Evolutionary conservation across 2,113 vertebrate genomes (phyloP).

Genomic region (Hippoglossus stenolepis): DNA sequence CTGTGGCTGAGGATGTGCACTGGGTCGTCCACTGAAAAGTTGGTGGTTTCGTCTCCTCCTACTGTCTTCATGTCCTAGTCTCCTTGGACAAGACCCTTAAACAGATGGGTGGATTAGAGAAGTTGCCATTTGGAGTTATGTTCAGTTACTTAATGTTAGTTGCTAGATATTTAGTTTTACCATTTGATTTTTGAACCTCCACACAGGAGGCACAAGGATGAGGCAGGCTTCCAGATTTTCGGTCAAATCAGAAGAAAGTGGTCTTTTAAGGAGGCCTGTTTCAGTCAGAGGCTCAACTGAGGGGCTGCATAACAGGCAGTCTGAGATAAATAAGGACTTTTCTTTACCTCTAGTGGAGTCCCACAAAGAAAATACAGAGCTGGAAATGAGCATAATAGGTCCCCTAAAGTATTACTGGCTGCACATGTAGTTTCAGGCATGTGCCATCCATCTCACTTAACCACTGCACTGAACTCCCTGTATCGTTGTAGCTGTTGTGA

Average conservation of each 20-base stretch:
- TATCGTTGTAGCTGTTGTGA: neutral
- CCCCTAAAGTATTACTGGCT: slow-evolving; percentile 20
- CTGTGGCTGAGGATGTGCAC: no score
- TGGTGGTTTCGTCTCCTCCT: no score
- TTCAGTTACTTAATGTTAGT: neutral
- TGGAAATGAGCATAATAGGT: slow-evolving; percentile 3
- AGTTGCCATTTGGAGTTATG: neutral
- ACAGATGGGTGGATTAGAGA: neutral
- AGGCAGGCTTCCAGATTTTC: neutral
- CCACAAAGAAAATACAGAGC: neutral
- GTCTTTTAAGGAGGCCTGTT: neutral
- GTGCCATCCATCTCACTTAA: slow-evolving; percentile 15
- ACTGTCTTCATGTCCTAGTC: no score
- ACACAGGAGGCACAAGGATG: neutral
- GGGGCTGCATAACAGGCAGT: neutral
- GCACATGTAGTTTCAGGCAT: slow-evolving; percentile 44
- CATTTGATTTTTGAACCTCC: neutral
- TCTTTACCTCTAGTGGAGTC: neutral
- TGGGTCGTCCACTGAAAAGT: no score
- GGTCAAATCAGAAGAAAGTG: neutral
- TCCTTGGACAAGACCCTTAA: no score
- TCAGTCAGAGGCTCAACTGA: neutral
- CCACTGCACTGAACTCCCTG: slow-evolving; percentile 12
- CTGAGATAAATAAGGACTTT: neutral
- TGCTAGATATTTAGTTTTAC: neutral